Evolutionary conservation across 1,140 invertebrate species (phyloP).

Genomic region (Ephestia elutella): DNA sequence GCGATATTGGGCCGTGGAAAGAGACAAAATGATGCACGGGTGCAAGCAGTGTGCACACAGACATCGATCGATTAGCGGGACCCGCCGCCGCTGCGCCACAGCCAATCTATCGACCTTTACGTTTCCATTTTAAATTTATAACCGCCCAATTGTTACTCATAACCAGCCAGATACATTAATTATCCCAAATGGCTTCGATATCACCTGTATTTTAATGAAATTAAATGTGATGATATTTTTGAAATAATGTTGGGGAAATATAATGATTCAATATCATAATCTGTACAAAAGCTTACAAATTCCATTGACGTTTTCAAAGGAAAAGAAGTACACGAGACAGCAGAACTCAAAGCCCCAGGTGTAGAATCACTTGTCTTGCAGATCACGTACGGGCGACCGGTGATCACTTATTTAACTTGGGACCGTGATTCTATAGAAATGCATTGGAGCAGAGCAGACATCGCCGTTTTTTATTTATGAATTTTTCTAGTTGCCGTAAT

Average conservation of each 20-base stretch:
- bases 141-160: conserved; percentile 53
- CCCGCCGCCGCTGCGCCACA: conserved; percentile 44
- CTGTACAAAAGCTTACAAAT: background rate
- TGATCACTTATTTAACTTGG: conserved; percentile 71
- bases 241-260: no score
- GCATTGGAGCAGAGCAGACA: conserved; percentile 51
- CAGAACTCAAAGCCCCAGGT: conserved; percentile 21
- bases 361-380: conserved; percentile 32
- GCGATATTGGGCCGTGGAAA: conserved; percentile 27
- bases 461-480: conserved; percentile 67
- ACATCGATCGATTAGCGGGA: conserved; percentile 65
- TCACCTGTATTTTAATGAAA: background rate
- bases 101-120: conserved; percentile 60
- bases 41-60: conserved; percentile 61
- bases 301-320: background rate
- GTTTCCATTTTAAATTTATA: conserved; percentile 49
- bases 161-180: conserved; percentile 14
- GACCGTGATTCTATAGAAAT: conserved; percentile 65
- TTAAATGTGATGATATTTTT: no score
- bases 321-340: background rate
- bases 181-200: background rate
- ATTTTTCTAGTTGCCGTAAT: conserved; percentile 54
- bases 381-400: conserved; percentile 53
- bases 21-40: conserved; percentile 50
- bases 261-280: no score